Evolutionary conservation across 2,888 invertebrate genomes (phyloP), one percentile per base, ranked within the genome.

Genomic region (Pseudanteris insignis): DNA sequence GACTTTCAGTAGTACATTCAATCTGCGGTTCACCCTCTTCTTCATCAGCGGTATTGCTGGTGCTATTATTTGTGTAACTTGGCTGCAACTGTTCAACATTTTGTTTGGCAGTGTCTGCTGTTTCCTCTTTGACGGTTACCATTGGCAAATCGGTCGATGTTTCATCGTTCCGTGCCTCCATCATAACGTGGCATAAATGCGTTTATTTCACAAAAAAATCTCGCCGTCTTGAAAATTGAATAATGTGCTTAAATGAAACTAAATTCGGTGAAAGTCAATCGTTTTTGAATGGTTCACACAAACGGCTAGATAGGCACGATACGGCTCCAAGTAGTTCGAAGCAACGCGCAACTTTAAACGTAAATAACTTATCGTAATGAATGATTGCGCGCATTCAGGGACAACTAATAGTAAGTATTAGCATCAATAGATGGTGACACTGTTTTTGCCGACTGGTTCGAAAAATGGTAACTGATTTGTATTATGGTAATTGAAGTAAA

Each of bases 1-100:
- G 75, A 12, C 71, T 69, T 30, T 78, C 77, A 1, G 76, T 77
- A 0, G 76, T 75, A 43, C 77, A 79, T 28, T 76, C 78, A 15
- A 73, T 76, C 32, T 72, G 67, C 3, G 70, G 69, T 13, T 74
- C 77, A 15, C 57, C 65, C 2, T 74, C 75, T 28, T 77, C 76
- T 5, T 78, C 77, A 2, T 66, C 70, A 30, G 69, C 60, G 36
- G 65, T 65, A 50, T 66, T 67, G 58, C 69, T 36, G 25, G 40
- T 50, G 12, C 33, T 50, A 67, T 11, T 67, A 43, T 61, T 70
- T 32, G 37, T 46, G 25, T 44, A 51, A 11, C 7, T 34, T 0
- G 26, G 21, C 29, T 54, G 47, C 29, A 50, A 10, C 24, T 73
- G 72, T 48, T 73, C 74, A 33, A 61, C 51, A 47, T 73, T 70